Base-by-base conservation (phyloP, 37 sponge, comb jelly and placozoan species). In the Spongilla lacustris region DNA sequence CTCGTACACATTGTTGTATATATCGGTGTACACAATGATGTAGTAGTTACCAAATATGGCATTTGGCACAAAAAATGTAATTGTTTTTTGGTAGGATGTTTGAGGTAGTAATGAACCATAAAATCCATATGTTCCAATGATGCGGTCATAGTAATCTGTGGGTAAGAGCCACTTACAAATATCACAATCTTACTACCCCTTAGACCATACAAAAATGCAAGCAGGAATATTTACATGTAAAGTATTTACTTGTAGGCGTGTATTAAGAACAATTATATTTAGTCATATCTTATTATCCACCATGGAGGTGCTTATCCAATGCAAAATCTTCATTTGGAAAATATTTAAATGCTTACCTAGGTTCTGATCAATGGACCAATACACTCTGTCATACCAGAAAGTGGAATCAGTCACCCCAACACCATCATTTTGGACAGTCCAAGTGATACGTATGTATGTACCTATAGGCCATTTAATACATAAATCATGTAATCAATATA, bases 31-130 rank as follows among this genome's bases (percentile, higher is more conserved):
- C 66, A 84, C 76, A 48, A 84, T n/a, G 4, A 84, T 50, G 35
- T 19, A 84, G 35, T 41, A 84, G 36, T 74, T 74, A 22, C 84
- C 84, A 84, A 36, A 84, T 30, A 84, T 84, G 19, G 76, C 76
- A 41, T 66, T 66, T 3, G 75, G 84, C 33, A 84, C 24, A 0
- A 37, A 32, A 31, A 84, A 46, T 46, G 46, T 14, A 35, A 41
- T 34, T 4, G 36, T 34, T 34, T 23, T 14, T 22, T 36, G 34
- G 38, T 77, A 77, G 22, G 28, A 19, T 36, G 29, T 17, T 66
- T 67, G 67, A 8, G 67, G 36, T 50, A 67, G 21, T 11, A 79
- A 5, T 27, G 66, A 26, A 31, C 80, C 68, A 30, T 25, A 25
- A 33, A 25, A 34, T 21, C 73, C 19, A n/a, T 34, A 73, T 33